These are phyloP conservation scores for Desmophyllum pertusum DNA, from an alignment of 92 coral and sea anemone species.

Conservation along the genomic window DNA sequence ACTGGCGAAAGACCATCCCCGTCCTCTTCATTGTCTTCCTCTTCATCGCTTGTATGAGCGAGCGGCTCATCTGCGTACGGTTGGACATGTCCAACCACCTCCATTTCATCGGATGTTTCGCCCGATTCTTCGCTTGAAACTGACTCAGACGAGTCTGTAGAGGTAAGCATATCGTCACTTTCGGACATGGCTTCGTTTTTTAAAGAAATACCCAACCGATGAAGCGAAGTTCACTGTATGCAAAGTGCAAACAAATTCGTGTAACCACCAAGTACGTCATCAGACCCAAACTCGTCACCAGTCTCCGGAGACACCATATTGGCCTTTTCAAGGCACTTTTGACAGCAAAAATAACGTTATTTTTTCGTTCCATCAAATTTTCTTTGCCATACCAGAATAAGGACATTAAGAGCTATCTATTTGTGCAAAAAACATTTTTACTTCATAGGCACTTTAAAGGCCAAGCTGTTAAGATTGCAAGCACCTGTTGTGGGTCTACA, in stretches of 20 bases:
- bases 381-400: conserved; percentile 14
- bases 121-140: conserved; percentile 12
- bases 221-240: background rate
- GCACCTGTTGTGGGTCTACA: conserved; percentile 29
- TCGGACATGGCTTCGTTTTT: conserved; percentile 5
- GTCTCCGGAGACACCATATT: conserved; percentile 26
- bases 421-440: conserved; percentile 5
- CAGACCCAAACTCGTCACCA: conserved; percentile 33
- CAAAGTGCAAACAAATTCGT: background rate
- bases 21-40: conserved; percentile 20
- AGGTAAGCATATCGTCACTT: background rate
- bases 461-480: conserved; percentile 21
- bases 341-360: conserved; percentile 7
- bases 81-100: conserved; percentile 17
- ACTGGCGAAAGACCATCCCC: conserved; percentile 58
- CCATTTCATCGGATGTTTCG: conserved; percentile 34
- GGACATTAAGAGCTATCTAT: conserved; percentile 2
- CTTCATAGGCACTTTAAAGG: conserved; percentile 30
- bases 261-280: conserved; percentile 22
- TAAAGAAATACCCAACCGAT: too few species aligned
- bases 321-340: background rate
- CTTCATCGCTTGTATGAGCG: conserved; percentile 25
- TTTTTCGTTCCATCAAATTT: conserved; percentile 2
- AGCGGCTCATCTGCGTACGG: conserved; percentile 51
- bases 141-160: background rate